Evolutionary conservation across 1,140 invertebrate species (phyloP).

Genomic region (Myzus persicae): DNA sequence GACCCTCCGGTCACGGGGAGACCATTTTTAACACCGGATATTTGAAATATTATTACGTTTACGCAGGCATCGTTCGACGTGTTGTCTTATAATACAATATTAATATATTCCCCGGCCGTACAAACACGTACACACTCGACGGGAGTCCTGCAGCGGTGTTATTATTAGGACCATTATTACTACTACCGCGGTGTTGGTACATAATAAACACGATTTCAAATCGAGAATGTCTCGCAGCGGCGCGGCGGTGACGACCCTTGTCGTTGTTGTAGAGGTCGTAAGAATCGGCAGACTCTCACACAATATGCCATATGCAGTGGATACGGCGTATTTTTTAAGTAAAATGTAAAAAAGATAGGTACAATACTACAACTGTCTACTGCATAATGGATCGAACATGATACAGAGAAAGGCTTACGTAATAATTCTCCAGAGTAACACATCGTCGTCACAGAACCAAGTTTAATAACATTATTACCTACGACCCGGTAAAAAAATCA

Average conservation of each 20-base stretch:
- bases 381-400: background rate
- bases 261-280: background rate
- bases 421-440: background rate
- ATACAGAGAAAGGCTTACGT: constrained; percentile 9
- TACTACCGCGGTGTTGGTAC: background rate
- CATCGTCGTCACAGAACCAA: background rate
- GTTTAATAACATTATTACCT: constrained; percentile 21
- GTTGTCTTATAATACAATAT: background rate
- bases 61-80: background rate
- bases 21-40: background rate
- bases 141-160: background rate
- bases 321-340: background rate
- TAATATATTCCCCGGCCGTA: no score
- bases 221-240: background rate
- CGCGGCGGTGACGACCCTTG: background rate
- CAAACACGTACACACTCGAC: background rate
- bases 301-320: background rate
- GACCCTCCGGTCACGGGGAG: background rate
- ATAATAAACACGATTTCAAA: background rate
- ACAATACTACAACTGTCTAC: background rate
- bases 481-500: constrained; percentile 1
- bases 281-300: background rate
- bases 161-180: constrained; percentile 24
- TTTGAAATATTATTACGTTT: background rate
- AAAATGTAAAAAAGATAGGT: background rate